Evolutionary conservation across 2,888 invertebrate genomes (phyloP).

Genomic region (Campaea margaritaria): DNA sequence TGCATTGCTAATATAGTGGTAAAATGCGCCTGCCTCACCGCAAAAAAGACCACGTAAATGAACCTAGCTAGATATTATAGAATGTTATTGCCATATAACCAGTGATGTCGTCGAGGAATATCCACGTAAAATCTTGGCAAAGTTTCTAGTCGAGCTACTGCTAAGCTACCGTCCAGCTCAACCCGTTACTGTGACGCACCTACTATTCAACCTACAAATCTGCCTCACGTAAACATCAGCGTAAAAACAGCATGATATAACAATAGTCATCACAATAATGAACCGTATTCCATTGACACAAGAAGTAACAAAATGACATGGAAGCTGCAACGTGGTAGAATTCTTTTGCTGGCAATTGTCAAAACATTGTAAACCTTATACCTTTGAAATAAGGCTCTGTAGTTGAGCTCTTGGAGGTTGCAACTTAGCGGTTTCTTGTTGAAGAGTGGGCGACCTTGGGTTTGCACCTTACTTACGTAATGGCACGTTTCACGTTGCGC

Average conservation of each 20-base stretch:
- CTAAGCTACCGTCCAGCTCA: neutral
- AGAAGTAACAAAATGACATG: conserved; percentile 10
- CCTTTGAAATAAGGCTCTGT: conserved; percentile 36
- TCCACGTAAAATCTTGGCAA: too few species aligned
- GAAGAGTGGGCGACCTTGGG: conserved; percentile 55
- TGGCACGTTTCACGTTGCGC: conserved; percentile 44
- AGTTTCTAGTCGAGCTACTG: too few species aligned
- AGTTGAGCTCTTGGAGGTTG: conserved; percentile 22
- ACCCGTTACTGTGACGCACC: conserved; percentile 30
- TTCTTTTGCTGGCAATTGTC: neutral
- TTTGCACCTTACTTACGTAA: conserved; percentile 50
- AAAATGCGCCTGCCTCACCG: too few species aligned
- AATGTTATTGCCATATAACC: too few species aligned
- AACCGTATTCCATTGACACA: conserved; percentile 22
- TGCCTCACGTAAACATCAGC: conserved; percentile 43
- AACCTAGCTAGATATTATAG: too few species aligned
- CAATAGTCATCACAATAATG: conserved; percentile 16
- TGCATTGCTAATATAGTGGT: too few species aligned
- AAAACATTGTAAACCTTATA: conserved; percentile 35
- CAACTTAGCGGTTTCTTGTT: conserved; percentile 37
- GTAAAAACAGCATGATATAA: conserved; percentile 39
- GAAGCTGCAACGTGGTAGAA: conserved; percentile 17
- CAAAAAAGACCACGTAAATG: too few species aligned
- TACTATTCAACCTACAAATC: conserved; percentile 42
- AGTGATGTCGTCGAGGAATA: too few species aligned